phyloP scores from a whole-genome alignment of 2,797 vertebrate genomes.

The Acrossocheilus fasciatus region DNA sequence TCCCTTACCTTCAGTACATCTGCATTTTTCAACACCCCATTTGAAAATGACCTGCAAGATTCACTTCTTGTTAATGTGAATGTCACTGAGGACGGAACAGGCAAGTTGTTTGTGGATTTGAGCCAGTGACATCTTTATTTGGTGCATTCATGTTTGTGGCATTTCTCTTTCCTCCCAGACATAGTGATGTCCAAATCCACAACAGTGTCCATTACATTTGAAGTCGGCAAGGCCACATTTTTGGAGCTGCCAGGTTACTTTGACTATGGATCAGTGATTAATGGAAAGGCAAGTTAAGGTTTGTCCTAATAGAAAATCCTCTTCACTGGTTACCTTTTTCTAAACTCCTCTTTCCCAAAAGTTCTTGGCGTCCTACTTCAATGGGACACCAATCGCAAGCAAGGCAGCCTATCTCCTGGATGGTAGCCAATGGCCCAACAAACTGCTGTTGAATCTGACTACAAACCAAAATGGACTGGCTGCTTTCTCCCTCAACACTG shows the following conservation, averaged over 20 bases:
- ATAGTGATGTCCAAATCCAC: background rate
- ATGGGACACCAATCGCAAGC: constrained; percentile 62
- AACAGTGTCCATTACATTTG: background rate
- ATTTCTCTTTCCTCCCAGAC: background rate
- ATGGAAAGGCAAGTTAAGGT: constrained; percentile 35
- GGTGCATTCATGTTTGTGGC: background rate
- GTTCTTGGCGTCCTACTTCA: constrained; percentile 66
- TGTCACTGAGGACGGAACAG: constrained; percentile 54
- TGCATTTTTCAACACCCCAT: background rate
- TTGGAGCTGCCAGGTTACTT: constrained; percentile 28
- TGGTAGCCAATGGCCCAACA: constrained; percentile 26
- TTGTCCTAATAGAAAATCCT: rapidly evolving
- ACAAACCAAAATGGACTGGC: constrained; percentile 67
- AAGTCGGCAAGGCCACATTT: constrained; percentile 40
- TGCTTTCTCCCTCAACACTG: constrained; percentile 64
- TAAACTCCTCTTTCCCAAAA: background rate
- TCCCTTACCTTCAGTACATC: background rate
- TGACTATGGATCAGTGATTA: background rate
- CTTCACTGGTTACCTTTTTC: background rate
- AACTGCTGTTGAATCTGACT: constrained; percentile 65
- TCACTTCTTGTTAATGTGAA: background rate
- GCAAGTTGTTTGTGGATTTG: constrained; percentile 11
- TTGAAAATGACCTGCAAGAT: background rate
- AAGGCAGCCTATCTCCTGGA: constrained; percentile 65
- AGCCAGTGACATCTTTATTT: background rate